Evolutionary conservation across 2,888 invertebrate species (phyloP), one percentile per base, ranked within the genome.

Genomic region (Thymelicus sylvestris): DNA sequence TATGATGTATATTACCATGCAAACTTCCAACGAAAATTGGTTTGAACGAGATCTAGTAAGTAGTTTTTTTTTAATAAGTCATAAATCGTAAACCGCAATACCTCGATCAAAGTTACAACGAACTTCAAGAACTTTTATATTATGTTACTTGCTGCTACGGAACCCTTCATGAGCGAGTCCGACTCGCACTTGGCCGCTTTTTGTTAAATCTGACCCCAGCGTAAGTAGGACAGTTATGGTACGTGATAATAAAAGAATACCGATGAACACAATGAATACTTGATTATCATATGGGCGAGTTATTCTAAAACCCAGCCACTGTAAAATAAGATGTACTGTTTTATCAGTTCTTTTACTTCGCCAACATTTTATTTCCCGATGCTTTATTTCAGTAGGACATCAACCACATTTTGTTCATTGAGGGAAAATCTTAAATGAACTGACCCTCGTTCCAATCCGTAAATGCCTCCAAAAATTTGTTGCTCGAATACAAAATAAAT

Each of bases 401-500:
- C 70, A 65, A 60, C 70, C 65, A 59, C 70, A 60, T 60, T 70
- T 70, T 65, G 70, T 65, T 70, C 65, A 70, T 70, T 70, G 70
- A 52, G 60, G 52, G 65, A 50, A 70, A 65, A 70, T 70, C 70
- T 65, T 70, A 70, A 70, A 70, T 70, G 57, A 69, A 69, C 64
- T 69, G 69, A 69, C 69, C 69, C 69, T 69, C 57, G 69, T 69
- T 69, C 47, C 69, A 64, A 69, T 64, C 63, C 69, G 69, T 64
- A 69, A 69, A 69, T 64, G 69, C 64, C 59, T 69, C 64, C 59
- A 59, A 64, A 69, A 69, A 69, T 69, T 69, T 64, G 69, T 69
- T 64, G 63, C 68, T 52, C 67, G 63, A 69, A 69, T 69, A 69
- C 68, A 69, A 69, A 69, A 69, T 69, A 69, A 69, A 69, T 69